Conservation (phyloP, 2,113 vertebrate genomes). For the Hoplias malabaricus region DNA sequence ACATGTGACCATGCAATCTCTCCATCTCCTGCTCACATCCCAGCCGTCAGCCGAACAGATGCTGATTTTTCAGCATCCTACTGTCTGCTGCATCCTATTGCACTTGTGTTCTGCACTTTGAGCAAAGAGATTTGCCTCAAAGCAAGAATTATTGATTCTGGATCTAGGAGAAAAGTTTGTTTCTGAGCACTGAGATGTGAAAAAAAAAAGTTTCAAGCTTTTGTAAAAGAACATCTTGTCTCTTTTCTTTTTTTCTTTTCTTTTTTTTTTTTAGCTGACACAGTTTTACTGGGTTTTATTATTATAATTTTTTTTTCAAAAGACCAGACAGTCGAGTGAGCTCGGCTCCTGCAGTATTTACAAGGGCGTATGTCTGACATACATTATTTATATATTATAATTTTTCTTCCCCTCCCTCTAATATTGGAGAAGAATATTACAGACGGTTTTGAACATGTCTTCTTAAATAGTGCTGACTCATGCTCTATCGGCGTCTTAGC, state of each 20-base stretch:
- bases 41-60: conserved; percentile 42
- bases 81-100: background rate
- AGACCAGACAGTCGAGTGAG: conserved; percentile 31
- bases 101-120: background rate
- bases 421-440: conserved; percentile 34
- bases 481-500: conserved; percentile 49
- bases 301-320: no score
- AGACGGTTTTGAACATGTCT: conserved; percentile 39
- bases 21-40: conserved; percentile 25
- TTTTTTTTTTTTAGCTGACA: conserved; percentile 2
- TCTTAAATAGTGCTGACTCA: conserved; percentile 60
- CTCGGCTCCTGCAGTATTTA: conserved; percentile 22
- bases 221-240: background rate
- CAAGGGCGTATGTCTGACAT: conserved; percentile 35
- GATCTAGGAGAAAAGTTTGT: background rate
- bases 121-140: conserved; percentile 2
- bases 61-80: conserved; percentile 15
- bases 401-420: background rate
- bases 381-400: conserved; percentile 33
- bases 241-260: background rate
- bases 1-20: conserved; percentile 42
- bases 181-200: no score
- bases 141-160: background rate
- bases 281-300: conserved; percentile 39
- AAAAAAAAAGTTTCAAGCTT: no score